phyloP scores from a whole-genome alignment of 2,888 invertebrate species.

The Melanostoma scalare region DNA sequence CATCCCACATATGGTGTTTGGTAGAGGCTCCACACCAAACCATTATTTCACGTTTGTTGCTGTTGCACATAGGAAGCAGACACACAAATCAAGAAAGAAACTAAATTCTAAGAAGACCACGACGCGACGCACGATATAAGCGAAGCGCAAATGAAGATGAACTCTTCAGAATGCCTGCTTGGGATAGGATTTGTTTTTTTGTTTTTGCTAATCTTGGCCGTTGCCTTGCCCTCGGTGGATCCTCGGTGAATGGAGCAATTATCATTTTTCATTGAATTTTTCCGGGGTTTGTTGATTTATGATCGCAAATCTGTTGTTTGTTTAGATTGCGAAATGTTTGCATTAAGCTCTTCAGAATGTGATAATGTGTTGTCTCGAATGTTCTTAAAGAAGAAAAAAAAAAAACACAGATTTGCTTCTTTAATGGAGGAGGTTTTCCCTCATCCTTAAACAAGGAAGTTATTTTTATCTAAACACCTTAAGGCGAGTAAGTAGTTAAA shows the following conservation, averaged over 20 bases:
- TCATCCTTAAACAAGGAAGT: too few relatives aligned
- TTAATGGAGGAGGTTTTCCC: too few relatives aligned
- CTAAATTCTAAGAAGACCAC: slow-evolving; percentile 55
- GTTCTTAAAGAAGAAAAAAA: too few relatives aligned
- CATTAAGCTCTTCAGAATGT: slow-evolving; percentile 2
- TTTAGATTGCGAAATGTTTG: slow-evolving; percentile 18
- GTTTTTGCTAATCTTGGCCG: slow-evolving; percentile 20
- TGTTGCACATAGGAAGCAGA: slow-evolving; percentile 68
- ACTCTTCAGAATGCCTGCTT: slow-evolving; percentile 52
- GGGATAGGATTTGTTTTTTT: slow-evolving; percentile 8
- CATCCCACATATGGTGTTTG: slow-evolving; percentile 35
- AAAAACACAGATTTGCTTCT: too few relatives aligned
- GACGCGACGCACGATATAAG: not conserved
- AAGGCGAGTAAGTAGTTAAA: too few relatives aligned
- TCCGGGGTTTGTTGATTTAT: slow-evolving; percentile 39
- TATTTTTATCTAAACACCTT: too few relatives aligned
- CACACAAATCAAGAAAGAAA: slow-evolving; percentile 56
- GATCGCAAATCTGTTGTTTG: slow-evolving; percentile 5
- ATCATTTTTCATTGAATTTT: slow-evolving; percentile 64
- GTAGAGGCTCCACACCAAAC: not conserved
- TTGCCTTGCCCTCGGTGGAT: not conserved
- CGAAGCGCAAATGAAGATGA: slow-evolving; percentile 60
- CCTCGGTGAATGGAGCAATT: slow-evolving; percentile 45
- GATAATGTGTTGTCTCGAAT: too few relatives aligned
- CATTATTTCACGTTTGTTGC: not conserved